phyloP scores from a whole-genome alignment of 2,113 vertebrate genomes.

The Pygathrix nemaeus region DNA sequence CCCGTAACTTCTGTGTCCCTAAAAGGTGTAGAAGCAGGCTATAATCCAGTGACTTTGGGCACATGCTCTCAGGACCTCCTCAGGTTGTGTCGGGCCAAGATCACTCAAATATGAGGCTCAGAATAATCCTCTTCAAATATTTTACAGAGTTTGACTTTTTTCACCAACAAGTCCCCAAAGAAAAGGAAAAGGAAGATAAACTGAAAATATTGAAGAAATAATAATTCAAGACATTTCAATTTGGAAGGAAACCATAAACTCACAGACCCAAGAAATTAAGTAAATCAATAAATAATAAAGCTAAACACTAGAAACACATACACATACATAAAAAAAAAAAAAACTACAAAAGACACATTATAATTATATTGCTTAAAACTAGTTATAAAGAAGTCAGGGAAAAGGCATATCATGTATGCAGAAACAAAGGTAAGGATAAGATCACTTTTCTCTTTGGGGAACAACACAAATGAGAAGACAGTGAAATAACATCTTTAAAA shows the following conservation, averaged over 20 bases:
- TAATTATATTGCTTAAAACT: neutral
- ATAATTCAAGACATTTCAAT: neutral
- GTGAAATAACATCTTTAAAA: neutral
- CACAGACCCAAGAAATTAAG: neutral
- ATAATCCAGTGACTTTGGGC: too few species aligned
- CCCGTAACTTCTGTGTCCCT: too few species aligned
- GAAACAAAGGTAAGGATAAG: neutral
- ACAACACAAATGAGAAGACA: neutral
- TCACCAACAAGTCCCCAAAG: neutral
- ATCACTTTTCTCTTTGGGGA: neutral
- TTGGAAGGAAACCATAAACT: neutral
- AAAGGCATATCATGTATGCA: neutral
- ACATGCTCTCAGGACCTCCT: too few species aligned
- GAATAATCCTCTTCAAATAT: too few species aligned
- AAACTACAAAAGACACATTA: neutral
- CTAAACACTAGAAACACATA: neutral
- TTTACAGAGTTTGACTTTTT: too few species aligned
- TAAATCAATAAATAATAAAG: neutral
- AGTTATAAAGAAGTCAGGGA: neutral
- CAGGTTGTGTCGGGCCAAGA: too few species aligned
- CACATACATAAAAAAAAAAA: neutral
- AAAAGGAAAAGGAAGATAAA: neutral
- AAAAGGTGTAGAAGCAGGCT: too few species aligned
- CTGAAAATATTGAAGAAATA: neutral
- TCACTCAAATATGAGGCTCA: too few species aligned